phyloP scores from a whole-genome alignment of 2,797 vertebrate species.

The Halcyon chelicuti region DNA sequence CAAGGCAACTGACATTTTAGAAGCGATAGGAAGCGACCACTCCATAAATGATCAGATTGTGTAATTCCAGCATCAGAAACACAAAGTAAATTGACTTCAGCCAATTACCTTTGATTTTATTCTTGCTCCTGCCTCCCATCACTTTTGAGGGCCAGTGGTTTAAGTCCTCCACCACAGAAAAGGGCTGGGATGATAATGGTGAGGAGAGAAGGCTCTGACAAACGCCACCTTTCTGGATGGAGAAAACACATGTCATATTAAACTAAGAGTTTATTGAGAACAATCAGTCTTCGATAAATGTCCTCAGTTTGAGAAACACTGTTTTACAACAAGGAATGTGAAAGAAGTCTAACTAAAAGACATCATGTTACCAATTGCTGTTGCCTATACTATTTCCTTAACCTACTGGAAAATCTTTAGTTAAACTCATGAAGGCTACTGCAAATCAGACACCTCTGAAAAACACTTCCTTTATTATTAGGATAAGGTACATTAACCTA shows the following conservation, averaged over 20 bases:
- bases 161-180: neutral
- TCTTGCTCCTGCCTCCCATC: neutral
- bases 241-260: neutral
- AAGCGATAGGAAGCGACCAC: neutral
- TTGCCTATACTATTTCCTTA: neutral
- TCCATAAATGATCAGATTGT: neutral
- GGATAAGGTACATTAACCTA: accelerated
- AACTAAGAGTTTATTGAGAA: neutral
- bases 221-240: neutral
- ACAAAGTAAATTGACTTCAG: neutral
- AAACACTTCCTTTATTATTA: neutral
- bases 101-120: neutral
- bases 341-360: neutral
- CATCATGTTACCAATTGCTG: neutral
- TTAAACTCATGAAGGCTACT: neutral
- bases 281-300: neutral
- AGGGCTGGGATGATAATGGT: neutral
- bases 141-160: neutral
- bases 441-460: neutral
- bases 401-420: neutral
- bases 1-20: neutral
- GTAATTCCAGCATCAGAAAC: neutral
- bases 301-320: neutral
- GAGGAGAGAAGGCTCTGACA: neutral
- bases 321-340: neutral